Conservation (phyloP, 2,888 invertebrate species). For the Scaptomyza cyrtandrae region DNA sequence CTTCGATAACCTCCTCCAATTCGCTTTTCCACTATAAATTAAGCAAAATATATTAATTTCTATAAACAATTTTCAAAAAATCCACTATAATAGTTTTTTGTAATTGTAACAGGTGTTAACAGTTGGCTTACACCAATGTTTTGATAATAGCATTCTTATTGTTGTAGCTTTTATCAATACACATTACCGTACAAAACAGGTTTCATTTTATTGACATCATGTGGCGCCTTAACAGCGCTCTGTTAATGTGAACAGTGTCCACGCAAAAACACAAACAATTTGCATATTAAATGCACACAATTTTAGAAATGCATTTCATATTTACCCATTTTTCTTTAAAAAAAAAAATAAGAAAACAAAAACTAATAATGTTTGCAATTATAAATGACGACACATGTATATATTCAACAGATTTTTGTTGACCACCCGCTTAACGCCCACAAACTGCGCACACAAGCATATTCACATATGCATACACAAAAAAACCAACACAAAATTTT, state of each 20-base stretch:
- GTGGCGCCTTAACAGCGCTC: constrained; percentile 1
- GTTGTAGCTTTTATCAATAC: not conserved
- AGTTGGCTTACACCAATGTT: constrained; percentile 3
- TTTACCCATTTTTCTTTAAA: no score
- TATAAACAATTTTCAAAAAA: not conserved
- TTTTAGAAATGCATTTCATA: not conserved
- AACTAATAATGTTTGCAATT: constrained; percentile 1
- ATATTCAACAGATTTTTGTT: constrained; percentile 57
- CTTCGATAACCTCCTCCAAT: constrained; percentile 96
- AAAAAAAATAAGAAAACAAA: constrained; percentile 3
- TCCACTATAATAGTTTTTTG: not conserved
- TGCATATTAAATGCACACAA: not conserved
- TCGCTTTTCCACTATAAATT: constrained; percentile 94
- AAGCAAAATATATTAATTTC: not conserved
- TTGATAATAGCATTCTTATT: constrained; percentile 1
- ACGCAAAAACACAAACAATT: not conserved
- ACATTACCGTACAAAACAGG: constrained; percentile 12
- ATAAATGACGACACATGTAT: constrained; percentile 19
- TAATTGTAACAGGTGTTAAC: not conserved
- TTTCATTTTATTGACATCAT: constrained; percentile 11
- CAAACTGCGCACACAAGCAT: constrained; percentile 23
- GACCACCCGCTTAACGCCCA: constrained; percentile 41
- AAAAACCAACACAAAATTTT: constrained; percentile 31
- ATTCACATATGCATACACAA: constrained; percentile 21
- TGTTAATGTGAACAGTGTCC: constrained; percentile 3